Conservation (phyloP, 2,888 invertebrate species). For the Stegophylla sp. region DNA sequence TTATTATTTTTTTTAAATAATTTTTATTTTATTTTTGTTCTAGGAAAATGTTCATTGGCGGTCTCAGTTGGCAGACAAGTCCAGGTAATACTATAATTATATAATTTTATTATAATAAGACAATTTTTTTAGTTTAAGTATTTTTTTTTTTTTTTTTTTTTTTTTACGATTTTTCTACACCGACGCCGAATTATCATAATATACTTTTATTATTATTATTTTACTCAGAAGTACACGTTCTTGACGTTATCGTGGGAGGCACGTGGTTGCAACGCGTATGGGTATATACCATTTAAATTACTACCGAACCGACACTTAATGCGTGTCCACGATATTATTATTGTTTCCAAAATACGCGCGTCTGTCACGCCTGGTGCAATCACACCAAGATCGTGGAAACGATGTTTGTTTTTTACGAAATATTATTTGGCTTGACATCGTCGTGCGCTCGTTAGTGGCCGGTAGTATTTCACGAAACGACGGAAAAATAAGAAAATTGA, state of each 20-base stretch:
- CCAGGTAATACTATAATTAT: no score
- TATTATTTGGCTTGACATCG: not conserved
- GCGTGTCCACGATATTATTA: constrained; percentile 33
- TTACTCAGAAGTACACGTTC: constrained; percentile 34
- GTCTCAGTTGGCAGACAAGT: constrained; percentile 99
- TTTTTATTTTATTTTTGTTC: constrained; percentile 70
- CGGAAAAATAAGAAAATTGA: no score
- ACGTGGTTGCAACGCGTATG: not conserved
- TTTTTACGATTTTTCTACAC: not conserved
- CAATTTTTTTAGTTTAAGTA: not conserved
- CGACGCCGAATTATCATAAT: constrained; percentile 39
- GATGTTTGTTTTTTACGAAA: constrained; percentile 15
- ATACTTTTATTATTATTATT: constrained; percentile 38
- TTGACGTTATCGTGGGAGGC: no score
- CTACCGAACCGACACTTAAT: not conserved
- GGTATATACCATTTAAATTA: not conserved
- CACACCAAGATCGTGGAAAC: constrained; percentile 1
- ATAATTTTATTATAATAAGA: no score
- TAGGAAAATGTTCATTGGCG: constrained; percentile 99
- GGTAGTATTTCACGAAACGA: not conserved
- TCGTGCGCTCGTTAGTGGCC: not conserved
- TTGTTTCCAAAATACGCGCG: not conserved
- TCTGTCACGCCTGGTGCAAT: not conserved
- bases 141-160: not conserved
- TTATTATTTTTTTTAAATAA: no score